Base-by-base conservation (phyloP, 2,797 vertebrate genomes). In the Gambelia wislizenii region DNA sequence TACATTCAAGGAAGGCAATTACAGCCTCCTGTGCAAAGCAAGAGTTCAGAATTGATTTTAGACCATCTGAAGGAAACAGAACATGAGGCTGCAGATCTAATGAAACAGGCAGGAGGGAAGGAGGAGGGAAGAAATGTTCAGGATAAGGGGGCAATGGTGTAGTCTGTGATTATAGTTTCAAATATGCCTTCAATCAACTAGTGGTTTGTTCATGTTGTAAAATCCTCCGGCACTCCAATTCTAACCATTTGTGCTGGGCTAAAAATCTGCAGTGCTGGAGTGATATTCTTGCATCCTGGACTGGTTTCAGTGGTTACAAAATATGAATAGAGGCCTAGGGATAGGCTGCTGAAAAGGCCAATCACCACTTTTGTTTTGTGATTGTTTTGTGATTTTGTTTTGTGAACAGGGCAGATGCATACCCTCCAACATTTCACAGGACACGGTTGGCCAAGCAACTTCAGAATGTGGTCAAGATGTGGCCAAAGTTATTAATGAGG, bases 1-100 rank as follows among this genome's bases (percentile, higher is more conserved):
- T 89, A 93, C 91, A 92, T 85, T 92, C 0, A 0, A 86, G 93
- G 80, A 83, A 81, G 84, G n/a, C 8, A 67, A 87, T 25, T 18
- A 4, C 33, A 87, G 77, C 77, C 79, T 78, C 9, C 83, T 84
- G 83, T 87, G 90, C 69, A 85, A 44, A 84, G 13, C 4, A 72
- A 86, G 54, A 47, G 39, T 93, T 54, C 47, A 59, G 84, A 77
- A 3, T 79, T 78, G 75, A 33, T 70, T 74, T 64, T 77, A 76
- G 61, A 2, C n/a, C 0, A 0, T 0, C 72, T 70, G 86, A 47
- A 22, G 49, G 49, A 70, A 0, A 18, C 9, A 47, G 0, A 89
- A 22, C 25, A 87, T 88, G 77, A 59, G 27, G 33, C 42, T n/a
- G 20, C 39, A 89, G 16, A 7, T 88, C 27, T 27, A 80, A 7